Evolutionary conservation across 2,888 invertebrate genomes (phyloP).

Genomic region (Acanthosoma haemorrhoidale): DNA sequence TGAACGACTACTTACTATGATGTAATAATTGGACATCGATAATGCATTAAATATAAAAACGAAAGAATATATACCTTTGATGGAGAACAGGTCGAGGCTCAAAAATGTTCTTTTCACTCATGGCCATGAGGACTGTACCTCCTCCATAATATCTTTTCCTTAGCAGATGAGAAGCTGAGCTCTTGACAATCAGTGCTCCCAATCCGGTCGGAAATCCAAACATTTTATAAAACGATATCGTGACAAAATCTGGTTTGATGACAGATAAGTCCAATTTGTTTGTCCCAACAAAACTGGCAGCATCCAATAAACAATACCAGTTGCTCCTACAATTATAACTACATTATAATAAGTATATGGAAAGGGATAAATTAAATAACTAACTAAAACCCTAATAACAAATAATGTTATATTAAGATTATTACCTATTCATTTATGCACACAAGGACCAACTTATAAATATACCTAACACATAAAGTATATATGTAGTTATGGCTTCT

Average conservation of each 20-base stretch:
- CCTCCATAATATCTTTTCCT: constrained; percentile 80
- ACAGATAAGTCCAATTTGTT: constrained; percentile 67
- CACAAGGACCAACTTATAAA: no score
- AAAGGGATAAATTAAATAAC: not conserved
- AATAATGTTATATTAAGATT: not conserved
- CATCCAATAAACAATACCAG: constrained; percentile 79
- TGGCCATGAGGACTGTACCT: constrained; percentile 82
- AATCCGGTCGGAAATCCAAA: constrained; percentile 94
- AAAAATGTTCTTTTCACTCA: constrained; percentile 66
- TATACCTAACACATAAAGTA: no score
- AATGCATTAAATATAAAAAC: not conserved
- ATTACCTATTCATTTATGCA: not conserved
- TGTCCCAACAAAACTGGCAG: constrained; percentile 74
- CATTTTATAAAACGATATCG: constrained; percentile 93
- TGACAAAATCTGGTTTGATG: constrained; percentile 80
- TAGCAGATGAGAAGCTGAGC: constrained; percentile 56
- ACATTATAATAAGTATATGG: not conserved
- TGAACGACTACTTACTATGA: constrained; percentile 25
- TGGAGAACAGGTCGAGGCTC: constrained; percentile 61
- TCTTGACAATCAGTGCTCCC: constrained; percentile 78
- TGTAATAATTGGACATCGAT: not conserved
- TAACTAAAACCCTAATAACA: not conserved
- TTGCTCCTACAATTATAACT: constrained; percentile 44
- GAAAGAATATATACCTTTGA: constrained; percentile 58
- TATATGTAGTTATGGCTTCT: no score